A percentile compares a stretch with the other conserved stretches of the same genome.
These are phyloP conservation scores for Sesamia inferens DNA, from an alignment of 2,888 invertebrate species.

Conservation along the genomic window DNA sequence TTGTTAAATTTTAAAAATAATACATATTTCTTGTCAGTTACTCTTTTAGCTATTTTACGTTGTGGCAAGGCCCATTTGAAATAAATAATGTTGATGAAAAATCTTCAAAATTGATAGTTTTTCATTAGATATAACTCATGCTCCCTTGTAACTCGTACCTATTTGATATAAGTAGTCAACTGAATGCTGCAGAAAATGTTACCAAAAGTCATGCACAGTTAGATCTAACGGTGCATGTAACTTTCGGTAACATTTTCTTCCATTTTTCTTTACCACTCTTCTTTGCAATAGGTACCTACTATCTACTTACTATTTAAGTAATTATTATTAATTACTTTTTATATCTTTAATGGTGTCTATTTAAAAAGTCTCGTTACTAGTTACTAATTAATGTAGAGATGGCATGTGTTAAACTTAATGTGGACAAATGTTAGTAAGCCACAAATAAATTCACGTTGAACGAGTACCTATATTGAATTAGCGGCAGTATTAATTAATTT, in stretches of 20 bases:
- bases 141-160: neutral
- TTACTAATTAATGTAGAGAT: conserved; percentile 12
- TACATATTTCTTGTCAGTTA: neutral
- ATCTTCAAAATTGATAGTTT: neutral
- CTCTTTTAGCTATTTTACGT: neutral
- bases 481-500: neutral
- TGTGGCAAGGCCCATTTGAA: neutral
- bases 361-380: neutral
- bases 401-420: conserved; percentile 5
- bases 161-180: neutral
- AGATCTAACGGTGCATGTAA: conserved; percentile 16
- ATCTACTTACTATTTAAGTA: neutral
- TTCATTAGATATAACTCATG: neutral
- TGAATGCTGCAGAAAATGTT: conserved; percentile 5
- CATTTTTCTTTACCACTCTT: neutral
- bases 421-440: conserved; percentile 9
- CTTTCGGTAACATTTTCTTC: conserved; percentile 17
- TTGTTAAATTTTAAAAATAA: neutral
- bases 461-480: conserved; percentile 10
- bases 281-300: neutral
- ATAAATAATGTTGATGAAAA: neutral
- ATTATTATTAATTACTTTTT: neutral
- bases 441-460: conserved; percentile 13
- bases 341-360: neutral
- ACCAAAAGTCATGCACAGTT: conserved; percentile 12